Base-by-base conservation (phyloP, 2,113 vertebrate species). In the Bufo gargarizans region DNA sequence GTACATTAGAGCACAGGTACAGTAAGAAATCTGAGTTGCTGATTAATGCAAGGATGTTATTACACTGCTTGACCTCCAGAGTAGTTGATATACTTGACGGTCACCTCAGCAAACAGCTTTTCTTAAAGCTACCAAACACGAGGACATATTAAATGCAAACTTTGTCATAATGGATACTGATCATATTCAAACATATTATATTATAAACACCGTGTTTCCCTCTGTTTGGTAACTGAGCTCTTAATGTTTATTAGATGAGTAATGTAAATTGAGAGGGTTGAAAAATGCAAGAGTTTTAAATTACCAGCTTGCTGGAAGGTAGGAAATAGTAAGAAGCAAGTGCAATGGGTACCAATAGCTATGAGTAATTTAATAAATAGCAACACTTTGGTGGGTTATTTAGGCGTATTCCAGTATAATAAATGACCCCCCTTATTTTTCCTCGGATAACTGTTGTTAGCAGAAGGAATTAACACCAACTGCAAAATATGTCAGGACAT, bases 11-110 rank as follows among this genome's bases (percentile, higher is more conserved):
- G 88, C 89, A 92, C 91, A 92, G 91, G 89, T 90, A 92, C 91
- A 93, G 93, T 92, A 93, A 95, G 92, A 95, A 94, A 94, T 93
- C 91, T 92, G 69, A 93, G 93, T 90, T 96, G 93, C 93, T 96
- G 94, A 95, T 95, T 96, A 96, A 95, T 91, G 47, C 91, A 95
- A 94, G 94, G 93, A 92, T 91, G 92, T 94, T 92, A 93, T 92
- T 91, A 90, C 90, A 93, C 91, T 92, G 91, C 87, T 91, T 90
- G 90, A 90, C 86, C 90, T 90, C 77, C 69, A 89, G 89, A 94
- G 95, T 85, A 93, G 93, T 69, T 90, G 94, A 95, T 91, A 92
- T 90, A 92, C 88, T 92, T 92, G 90, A 93, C 85, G 92, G 95
- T 93, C 91, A 91, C 89, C 93, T 93, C 89, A 92, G 90, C 91